Evolutionary conservation across 2,113 vertebrate species (phyloP), one percentile per base, ranked within the genome.

Genomic region (Centropus bengalensis): DNA sequence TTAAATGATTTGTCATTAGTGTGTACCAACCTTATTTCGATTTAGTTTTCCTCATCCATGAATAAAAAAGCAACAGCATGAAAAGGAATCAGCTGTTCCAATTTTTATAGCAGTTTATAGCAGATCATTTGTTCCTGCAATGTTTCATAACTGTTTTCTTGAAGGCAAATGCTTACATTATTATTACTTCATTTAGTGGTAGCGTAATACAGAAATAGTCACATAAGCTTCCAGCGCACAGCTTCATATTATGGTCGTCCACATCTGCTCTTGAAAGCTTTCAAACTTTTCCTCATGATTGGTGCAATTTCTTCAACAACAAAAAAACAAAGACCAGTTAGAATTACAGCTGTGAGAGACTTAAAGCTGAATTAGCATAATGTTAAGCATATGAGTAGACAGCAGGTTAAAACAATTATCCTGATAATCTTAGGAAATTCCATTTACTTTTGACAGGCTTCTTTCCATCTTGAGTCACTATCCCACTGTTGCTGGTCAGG

Each of bases 261-360:
- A 64, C 97, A 74, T 94, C 98, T 97, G 33, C 96, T 98, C 96
- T 97, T 98, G 91, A 99, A 97, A 9, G 97, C 97, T 95, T 97
- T 98, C 88, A 99, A 93, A 58, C 98, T 98, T 96, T 99, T 99
- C 76, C 97, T 98, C 98, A 99, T 99, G 94, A 98, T 98, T 80
- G 99, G 99, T 77, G 98, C 98, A 22, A 98, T 97, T 97, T 97
- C 98, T 99, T 97, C 98, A 64, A 58, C 9, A 82, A 70, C 6
- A 63, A 70, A 36, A 90, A 32, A 68, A n/a, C n/a, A n/a, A 4
- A 85, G 5, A 86, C 7, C 10, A 44, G 21, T 96, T 80, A 93
- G 68, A 5, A 75, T 81, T 58, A 85, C 24, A 95, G 40, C 33
- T 86, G 5, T n/a, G 22, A 82, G 11, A 13, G 32, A 86, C 22